phyloP scores from a whole-genome alignment of 2,797 vertebrate species.

The Percopsis omiscomaycus region DNA sequence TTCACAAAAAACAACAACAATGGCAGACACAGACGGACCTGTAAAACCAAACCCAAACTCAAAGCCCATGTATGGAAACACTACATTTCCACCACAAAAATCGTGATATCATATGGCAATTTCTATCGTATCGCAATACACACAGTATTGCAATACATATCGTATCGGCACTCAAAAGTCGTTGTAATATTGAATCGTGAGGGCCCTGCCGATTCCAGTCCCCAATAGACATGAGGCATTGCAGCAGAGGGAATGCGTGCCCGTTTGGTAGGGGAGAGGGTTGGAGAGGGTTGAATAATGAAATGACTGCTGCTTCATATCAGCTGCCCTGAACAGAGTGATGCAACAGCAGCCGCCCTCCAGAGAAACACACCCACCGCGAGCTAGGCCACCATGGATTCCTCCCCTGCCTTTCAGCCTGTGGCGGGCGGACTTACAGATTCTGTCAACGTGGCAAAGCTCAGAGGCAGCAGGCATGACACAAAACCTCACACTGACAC shows the following conservation, averaged over 20 bases:
- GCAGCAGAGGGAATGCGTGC: conserved; percentile 31
- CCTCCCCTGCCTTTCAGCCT: conserved; percentile 54
- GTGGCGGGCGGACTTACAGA: conserved; percentile 29
- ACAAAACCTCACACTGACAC: conserved; percentile 37
- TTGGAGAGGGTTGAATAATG: conserved; percentile 47
- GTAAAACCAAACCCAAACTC: no score
- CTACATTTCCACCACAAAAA: no score
- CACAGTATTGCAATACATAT: no score
- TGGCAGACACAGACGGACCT: no score
- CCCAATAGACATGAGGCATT: conserved; percentile 23
- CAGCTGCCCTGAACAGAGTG: conserved; percentile 41
- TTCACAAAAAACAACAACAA: no score
- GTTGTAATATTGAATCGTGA: no score
- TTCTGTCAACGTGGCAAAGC: conserved; percentile 72
- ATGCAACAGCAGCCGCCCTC: conserved; percentile 43
- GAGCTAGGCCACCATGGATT: conserved; percentile 18
- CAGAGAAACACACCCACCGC: conserved; percentile 36
- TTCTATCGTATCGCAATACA: no score
- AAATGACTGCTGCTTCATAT: conserved; percentile 54
- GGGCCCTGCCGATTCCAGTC: no score
- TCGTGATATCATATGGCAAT: no score
- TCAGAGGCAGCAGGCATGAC: conserved; percentile 40
- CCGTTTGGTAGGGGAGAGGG: conserved; percentile 19
- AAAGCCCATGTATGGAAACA: no score
- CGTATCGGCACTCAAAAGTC: no score